phyloP scores from a whole-genome alignment of 2,888 invertebrate species.

The Drosophila cyrtoloma region DNA sequence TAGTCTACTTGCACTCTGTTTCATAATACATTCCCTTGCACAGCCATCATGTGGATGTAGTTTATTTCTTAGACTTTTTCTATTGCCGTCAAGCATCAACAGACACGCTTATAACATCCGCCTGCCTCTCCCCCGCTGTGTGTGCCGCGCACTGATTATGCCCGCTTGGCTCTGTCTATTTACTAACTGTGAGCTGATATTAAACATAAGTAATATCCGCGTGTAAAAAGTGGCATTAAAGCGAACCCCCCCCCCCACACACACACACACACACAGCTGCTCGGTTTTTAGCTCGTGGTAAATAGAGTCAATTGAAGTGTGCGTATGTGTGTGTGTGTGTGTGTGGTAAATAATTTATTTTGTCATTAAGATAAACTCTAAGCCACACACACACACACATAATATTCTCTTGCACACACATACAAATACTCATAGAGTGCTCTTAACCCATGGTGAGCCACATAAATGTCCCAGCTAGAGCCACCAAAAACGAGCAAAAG shows the following conservation, averaged over 20 bases:
- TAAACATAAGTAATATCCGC: slow-evolving; percentile 53
- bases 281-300: slow-evolving; percentile 7
- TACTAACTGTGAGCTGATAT: slow-evolving; percentile 46
- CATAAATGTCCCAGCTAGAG: slow-evolving; percentile 56
- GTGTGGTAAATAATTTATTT: slow-evolving; percentile 78
- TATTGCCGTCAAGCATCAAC: slow-evolving; percentile 24
- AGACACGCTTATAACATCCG: slow-evolving; percentile 1
- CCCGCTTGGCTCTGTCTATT: slow-evolving; percentile 4
- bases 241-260: slow-evolving; percentile 22
- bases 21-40: not conserved
- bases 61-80: not conserved
- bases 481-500: slow-evolving; percentile 54
- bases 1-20: not conserved
- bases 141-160: not conserved
- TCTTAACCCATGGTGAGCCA: slow-evolving; percentile 53
- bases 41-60: not conserved
- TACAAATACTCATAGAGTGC: slow-evolving; percentile 15
- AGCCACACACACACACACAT: slow-evolving; percentile 26
- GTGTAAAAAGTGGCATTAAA: slow-evolving; percentile 68
- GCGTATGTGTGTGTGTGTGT: slow-evolving; percentile 12
- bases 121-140: slow-evolving; percentile 11
- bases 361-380: slow-evolving; percentile 77
- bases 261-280: not conserved
- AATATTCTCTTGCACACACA: slow-evolving; percentile 6
- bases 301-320: slow-evolving; percentile 73